Conservation (phyloP, 2,888 invertebrate species). For the Phasia obesa region DNA sequence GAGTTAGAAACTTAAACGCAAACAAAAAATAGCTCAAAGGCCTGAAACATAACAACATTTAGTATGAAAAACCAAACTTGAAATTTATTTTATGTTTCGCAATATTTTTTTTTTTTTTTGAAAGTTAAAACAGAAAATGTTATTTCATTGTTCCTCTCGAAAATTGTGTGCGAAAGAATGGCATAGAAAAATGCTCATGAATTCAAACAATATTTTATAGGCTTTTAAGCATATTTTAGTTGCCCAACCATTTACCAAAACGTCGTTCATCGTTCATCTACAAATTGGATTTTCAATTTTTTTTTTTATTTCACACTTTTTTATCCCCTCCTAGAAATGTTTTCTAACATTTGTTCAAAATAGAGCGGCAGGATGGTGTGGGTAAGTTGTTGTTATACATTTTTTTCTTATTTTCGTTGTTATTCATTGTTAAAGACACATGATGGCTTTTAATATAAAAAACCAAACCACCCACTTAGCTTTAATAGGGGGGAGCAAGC, state of each 20-base stretch:
- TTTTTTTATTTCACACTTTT: conserved; percentile 6
- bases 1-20: conserved; percentile 11
- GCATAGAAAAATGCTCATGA: conserved; percentile 48
- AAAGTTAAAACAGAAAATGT: neutral
- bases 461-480: conserved; percentile 28
- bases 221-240: conserved; percentile 51
- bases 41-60: neutral
- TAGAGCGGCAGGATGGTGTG: neutral
- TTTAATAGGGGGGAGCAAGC: neutral
- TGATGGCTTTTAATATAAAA: conserved; percentile 48
- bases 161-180: conserved; percentile 3
- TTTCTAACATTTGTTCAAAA: neutral
- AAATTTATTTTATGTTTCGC: conserved; percentile 42
- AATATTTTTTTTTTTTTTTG: conserved; percentile 20
- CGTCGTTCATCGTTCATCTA: conserved; percentile 43
- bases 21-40: conserved; percentile 18
- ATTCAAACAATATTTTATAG: conserved; percentile 56
- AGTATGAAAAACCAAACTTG: conserved; percentile 4
- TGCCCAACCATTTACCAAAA: conserved; percentile 33
- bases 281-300: conserved; percentile 58
- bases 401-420: conserved; percentile 53
- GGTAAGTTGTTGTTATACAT: conserved; percentile 28
- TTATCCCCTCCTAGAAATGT: neutral
- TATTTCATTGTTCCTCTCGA: conserved; percentile 19
- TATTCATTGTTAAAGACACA: conserved; percentile 64